These are phyloP conservation scores for Pollimyrus isidori DNA, from an alignment of 2,113 vertebrate genomes.

Conservation along the genomic window DNA sequence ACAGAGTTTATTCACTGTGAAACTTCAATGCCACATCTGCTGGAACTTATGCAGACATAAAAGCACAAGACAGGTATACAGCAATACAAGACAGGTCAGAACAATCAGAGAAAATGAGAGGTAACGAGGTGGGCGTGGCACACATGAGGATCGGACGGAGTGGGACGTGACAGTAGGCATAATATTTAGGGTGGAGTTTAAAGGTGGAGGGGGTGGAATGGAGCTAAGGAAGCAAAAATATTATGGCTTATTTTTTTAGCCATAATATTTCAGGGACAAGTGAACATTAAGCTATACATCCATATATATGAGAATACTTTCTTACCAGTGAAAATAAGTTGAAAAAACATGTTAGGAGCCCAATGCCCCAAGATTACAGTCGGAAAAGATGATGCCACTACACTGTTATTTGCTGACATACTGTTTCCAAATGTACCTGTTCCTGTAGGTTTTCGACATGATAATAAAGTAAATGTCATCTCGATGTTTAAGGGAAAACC, in stretches of 20 bases:
- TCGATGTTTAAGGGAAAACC: neutral
- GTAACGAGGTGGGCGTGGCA: too few species aligned
- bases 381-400: neutral
- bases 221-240: neutral
- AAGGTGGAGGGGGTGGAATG: neutral
- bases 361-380: neutral
- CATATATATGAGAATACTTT: neutral
- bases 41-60: too few species aligned
- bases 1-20: too few species aligned
- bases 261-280: neutral
- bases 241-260: neutral
- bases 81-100: too few species aligned
- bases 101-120: too few species aligned
- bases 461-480: neutral
- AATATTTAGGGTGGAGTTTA: neutral
- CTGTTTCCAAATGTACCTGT: neutral
- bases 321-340: neutral
- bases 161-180: neutral
- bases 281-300: neutral
- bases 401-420: neutral
- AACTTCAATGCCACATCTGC: too few species aligned
- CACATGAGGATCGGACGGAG: too few species aligned
- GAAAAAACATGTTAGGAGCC: neutral
- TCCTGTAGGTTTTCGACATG: neutral
- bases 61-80: too few species aligned